Percentiles rank a stretch among this genome's conserved stretches.
Conservation (phyloP, 2,888 invertebrate genomes). For the Timandra comae region DNA sequence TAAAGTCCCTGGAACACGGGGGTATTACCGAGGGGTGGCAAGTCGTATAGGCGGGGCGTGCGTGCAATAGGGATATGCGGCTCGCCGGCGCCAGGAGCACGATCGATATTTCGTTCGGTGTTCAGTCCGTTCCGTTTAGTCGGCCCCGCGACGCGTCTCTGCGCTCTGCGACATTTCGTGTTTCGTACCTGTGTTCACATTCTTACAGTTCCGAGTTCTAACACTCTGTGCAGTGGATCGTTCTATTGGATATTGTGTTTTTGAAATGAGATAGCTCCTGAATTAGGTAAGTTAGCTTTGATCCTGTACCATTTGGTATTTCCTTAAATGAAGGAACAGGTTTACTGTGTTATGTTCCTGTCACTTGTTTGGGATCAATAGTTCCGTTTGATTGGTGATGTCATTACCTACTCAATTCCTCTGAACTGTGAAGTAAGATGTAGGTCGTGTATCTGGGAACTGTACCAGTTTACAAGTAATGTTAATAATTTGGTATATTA, state of each 20-base stretch:
- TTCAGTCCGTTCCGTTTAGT: slow-evolving; percentile 51
- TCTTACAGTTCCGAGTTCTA: slow-evolving; percentile 28
- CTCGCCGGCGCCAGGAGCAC: slow-evolving; percentile 67
- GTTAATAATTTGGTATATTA: no score
- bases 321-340: slow-evolving; percentile 3
- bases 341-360: slow-evolving; percentile 6
- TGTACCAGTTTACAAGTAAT: no score
- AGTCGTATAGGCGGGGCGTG: slow-evolving; percentile 54
- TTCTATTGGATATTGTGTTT: slow-evolving; percentile 37
- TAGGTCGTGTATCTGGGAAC: no score
- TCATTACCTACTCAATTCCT: slow-evolving; percentile 32
- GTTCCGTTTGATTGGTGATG: slow-evolving; percentile 42
- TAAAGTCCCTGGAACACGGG: slow-evolving; percentile 35
- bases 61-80: slow-evolving; percentile 72
- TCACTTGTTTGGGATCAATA: slow-evolving; percentile 42
- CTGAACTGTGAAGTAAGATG: no score
- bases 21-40: slow-evolving; percentile 46
- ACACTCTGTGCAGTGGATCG: slow-evolving; percentile 39
- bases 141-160: slow-evolving; percentile 51
- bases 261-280: slow-evolving; percentile 61
- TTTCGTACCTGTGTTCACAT: slow-evolving; percentile 31
- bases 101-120: slow-evolving; percentile 63
- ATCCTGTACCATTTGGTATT: no score
- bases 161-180: slow-evolving; percentile 32
- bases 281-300: slow-evolving; percentile 4